These are phyloP conservation scores for Mimumesa dahlbomi DNA, from an alignment of 2,888 invertebrate genomes.

Conservation along the genomic window DNA sequence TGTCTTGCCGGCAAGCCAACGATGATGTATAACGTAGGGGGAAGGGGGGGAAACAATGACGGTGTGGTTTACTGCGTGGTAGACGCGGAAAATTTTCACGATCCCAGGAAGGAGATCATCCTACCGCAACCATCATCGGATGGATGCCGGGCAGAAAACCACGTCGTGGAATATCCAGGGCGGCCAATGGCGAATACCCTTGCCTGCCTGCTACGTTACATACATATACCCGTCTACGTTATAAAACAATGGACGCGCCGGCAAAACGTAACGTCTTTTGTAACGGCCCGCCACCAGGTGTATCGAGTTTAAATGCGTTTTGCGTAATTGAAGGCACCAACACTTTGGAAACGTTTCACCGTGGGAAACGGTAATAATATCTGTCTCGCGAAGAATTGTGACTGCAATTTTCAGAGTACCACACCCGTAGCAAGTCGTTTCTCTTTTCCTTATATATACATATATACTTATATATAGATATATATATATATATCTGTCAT, in stretches of 20 bases:
- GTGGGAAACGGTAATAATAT: slow-evolving; percentile 69
- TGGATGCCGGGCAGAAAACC: background rate
- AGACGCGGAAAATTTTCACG: slow-evolving; percentile 41
- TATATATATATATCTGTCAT: too few relatives aligned
- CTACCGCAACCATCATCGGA: slow-evolving; percentile 27
- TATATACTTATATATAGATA: too few relatives aligned
- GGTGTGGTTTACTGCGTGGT: slow-evolving; percentile 40
- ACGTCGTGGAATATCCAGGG: background rate
- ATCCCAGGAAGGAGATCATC: slow-evolving; percentile 48
- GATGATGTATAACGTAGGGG: slow-evolving; percentile 43
- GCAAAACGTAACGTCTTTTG: too few relatives aligned
- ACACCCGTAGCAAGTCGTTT: too few relatives aligned
- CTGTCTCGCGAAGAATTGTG: slow-evolving; percentile 75
- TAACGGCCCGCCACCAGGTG: slow-evolving; percentile 46
- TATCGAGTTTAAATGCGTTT: slow-evolving; percentile 72
- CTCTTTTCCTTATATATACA: too few relatives aligned
- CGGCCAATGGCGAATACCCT: too few relatives aligned
- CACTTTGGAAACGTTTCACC: slow-evolving; percentile 63
- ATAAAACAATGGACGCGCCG: too few relatives aligned
- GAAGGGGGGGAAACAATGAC: slow-evolving; percentile 39
- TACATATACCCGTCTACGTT: too few relatives aligned
- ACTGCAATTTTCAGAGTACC: slow-evolving; percentile 76
- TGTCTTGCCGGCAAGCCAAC: slow-evolving; percentile 25
- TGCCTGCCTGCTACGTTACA: too few relatives aligned
- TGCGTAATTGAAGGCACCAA: slow-evolving; percentile 71